These are phyloP conservation scores for Pelmatolapia mariae DNA, from an alignment of 2,113 vertebrate species.

Conservation along the genomic window DNA sequence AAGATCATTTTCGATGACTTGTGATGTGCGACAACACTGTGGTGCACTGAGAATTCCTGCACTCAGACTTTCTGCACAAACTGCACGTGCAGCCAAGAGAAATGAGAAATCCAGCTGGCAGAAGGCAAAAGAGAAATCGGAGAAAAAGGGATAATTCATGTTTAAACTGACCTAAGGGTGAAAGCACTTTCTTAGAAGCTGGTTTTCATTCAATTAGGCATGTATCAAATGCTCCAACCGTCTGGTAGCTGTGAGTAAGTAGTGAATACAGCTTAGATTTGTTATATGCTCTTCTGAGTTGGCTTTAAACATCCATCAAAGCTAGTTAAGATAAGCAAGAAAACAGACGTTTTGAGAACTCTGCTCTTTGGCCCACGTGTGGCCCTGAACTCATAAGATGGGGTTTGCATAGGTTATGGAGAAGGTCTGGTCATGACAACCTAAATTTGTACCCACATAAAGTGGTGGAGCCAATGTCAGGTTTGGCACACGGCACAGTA, in stretches of 20 bases:
- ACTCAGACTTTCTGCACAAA: fast-evolving
- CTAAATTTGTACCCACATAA: neutral
- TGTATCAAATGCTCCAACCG: neutral
- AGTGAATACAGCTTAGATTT: neutral
- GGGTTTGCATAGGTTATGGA: neutral
- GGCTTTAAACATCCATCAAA: neutral
- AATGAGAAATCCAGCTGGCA: neutral
- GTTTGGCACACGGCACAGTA: neutral
- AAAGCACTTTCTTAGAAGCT: fast-evolving
- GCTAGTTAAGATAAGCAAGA: fast-evolving
- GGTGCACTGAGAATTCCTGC: neutral
- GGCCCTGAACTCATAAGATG: neutral
- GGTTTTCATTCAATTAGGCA: neutral
- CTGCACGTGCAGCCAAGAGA: fast-evolving
- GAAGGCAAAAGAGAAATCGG: fast-evolving
- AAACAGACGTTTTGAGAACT: fast-evolving
- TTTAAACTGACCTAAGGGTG: neutral
- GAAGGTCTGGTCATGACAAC: neutral
- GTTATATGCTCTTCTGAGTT: fast-evolving
- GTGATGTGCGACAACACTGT: neutral
- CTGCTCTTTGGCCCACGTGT: fast-evolving
- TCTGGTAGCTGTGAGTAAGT: neutral
- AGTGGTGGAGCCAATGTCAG: neutral
- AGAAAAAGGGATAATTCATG: neutral
- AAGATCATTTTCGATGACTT: neutral